Evolutionary conservation across 35 echinoderm and acorn worm species (phyloP).

Genomic region (Hemicentrotus pulcherrimus): DNA sequence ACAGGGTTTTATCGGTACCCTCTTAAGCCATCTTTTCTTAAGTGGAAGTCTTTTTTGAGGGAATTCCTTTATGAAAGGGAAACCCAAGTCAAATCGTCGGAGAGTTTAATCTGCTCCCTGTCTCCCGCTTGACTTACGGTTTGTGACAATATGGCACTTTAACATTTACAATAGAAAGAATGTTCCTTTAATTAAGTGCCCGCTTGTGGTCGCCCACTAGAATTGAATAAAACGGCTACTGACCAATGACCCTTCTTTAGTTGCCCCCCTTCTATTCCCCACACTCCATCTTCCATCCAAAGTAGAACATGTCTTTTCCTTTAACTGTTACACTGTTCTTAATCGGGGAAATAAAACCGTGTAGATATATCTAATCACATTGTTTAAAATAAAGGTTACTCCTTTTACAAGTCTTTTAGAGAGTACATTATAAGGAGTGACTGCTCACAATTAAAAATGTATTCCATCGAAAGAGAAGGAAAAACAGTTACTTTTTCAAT

Average conservation of each 20-base stretch:
- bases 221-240: background rate
- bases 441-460: no score
- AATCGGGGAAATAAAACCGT: no score
- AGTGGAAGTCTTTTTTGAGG: background rate
- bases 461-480: no score
- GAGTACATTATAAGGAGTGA: no score
- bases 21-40: background rate
- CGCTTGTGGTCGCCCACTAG: background rate
- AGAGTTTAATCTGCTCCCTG: background rate
- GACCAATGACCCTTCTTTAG: background rate
- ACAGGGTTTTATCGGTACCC: background rate
- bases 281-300: background rate
- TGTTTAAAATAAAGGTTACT: no score
- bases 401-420: no score
- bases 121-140: background rate
- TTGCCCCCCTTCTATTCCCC: background rate
- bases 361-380: no score
- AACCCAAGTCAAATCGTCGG: background rate
- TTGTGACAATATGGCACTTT: background rate
- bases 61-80: background rate
- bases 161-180: background rate
- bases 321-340: no score
- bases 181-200: background rate
- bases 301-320: no score
- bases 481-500: no score